These are phyloP conservation scores for Mesorhabditis sp. DNA, from an alignment of 2,888 invertebrate genomes.

Conservation along the genomic window DNA sequence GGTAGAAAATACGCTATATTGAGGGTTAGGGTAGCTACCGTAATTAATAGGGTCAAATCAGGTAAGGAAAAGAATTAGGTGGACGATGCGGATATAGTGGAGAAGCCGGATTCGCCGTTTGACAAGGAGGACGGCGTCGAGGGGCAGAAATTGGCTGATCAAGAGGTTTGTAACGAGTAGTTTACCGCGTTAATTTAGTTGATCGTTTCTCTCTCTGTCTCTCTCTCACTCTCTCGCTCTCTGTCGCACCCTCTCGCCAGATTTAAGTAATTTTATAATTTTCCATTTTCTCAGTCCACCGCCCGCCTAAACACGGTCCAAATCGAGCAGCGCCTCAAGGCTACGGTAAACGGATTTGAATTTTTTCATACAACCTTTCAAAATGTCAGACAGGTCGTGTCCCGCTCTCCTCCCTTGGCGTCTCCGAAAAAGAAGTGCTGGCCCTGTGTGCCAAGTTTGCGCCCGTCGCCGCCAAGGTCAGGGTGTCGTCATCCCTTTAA, in stretches of 20 bases:
- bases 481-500: not conserved
- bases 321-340: too few relatives aligned
- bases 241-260: too few relatives aligned
- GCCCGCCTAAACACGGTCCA: too few relatives aligned
- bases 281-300: too few relatives aligned
- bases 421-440: slow-evolving; percentile 26
- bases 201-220: too few relatives aligned
- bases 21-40: not conserved
- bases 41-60: slow-evolving; percentile 11
- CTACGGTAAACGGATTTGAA: not conserved
- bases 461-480: slow-evolving; percentile 34
- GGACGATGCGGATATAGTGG: slow-evolving; percentile 13
- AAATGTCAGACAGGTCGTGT: slow-evolving; percentile 17
- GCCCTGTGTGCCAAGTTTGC: slow-evolving; percentile 38
- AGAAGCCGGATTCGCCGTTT: slow-evolving; percentile 4
- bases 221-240: too few relatives aligned
- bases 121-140: slow-evolving; percentile 11
- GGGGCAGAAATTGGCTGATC: not conserved
- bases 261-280: too few relatives aligned
- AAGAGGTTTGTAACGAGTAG: not conserved
- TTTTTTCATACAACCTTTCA: slow-evolving; percentile 1
- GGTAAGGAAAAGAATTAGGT: slow-evolving; percentile 9
- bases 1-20: too few relatives aligned
- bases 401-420: slow-evolving; percentile 29
- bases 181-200: not conserved